Percentiles rank a stretch among this genome's conserved stretches.
These are phyloP conservation scores for Typhlomys cinereus DNA, from an alignment of 2,113 vertebrate species.

Conservation along the genomic window DNA sequence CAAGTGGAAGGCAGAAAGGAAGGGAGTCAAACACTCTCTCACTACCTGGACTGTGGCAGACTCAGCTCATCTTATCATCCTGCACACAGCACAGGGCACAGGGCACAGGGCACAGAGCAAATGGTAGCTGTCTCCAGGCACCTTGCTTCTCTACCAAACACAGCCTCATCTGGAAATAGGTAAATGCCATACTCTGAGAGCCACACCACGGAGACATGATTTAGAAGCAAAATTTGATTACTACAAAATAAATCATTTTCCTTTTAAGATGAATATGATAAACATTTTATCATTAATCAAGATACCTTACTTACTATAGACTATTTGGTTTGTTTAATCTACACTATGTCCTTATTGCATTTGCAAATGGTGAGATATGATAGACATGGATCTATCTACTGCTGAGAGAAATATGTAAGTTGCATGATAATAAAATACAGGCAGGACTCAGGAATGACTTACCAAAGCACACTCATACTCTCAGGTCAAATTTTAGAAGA, in stretches of 20 bases:
- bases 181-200: no score
- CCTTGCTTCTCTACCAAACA: no score
- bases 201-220: no score
- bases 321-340: background rate
- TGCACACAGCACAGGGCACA: background rate
- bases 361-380: no score
- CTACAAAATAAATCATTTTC: background rate
- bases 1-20: background rate
- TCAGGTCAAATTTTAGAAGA: conserved; percentile 24
- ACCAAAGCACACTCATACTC: background rate
- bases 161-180: no score
- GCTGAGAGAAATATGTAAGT: background rate
- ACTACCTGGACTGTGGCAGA: background rate
- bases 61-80: background rate
- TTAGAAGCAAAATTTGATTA: no score
- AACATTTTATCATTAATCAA: conserved; percentile 3
- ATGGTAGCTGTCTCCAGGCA: no score
- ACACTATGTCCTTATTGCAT: background rate
- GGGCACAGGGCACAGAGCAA: no score
- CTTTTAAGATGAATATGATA: background rate
- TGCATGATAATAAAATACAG: background rate
- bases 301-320: background rate
- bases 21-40: background rate
- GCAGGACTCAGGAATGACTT: background rate
- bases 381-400: background rate